Base-by-base conservation (phyloP, 2,888 invertebrate genomes). In the Sylvicola fuscatus region DNA sequence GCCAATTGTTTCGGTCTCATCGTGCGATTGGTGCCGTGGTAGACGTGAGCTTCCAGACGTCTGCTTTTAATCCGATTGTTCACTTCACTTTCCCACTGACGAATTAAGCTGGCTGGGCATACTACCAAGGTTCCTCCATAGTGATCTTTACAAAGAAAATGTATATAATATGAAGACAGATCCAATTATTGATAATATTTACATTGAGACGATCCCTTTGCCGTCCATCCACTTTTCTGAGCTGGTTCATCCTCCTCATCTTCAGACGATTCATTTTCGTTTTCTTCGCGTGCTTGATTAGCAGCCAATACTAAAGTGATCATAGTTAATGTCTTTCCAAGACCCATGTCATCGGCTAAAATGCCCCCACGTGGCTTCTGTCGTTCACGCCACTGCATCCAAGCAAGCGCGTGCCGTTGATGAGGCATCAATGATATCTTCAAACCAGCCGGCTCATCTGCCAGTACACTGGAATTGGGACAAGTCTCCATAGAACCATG, bases 301-400 rank as follows among this genome's bases (percentile, higher is more conserved):
- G 61, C 59, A 40, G 63, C 64, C 21, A 79, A 52, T 3, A 84
- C 62, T 35, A 84, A 55, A 0, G 83, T 66, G 43, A 86, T 78
- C 75, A 84, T 79, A 0, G 81, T 80, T 17, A 86, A 58, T 0
- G 87, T 87, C 57, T 87, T 87, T 34, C 58, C 58, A 14, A 58
- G 43, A 2, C 58, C 58, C 58, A 58, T 58, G 36, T 58, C 59
- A 47, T 56, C 61, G 69, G 83, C 84, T 34, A 93, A 64, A 44
- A 93, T 81, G 11, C 93, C 93, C 1, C 90, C 89, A 27, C 73
- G 59, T 0, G 84, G 82, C 35, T 72, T 74, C 53, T 87, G 82
- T n/a, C 63, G 62, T 60, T 95, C 95, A 14, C 93, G 61, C 89
- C 90, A 93, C 14, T 65, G 49, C 47, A 95, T 62, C 92, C 93